These are phyloP conservation scores for Seira sanloemensis DNA, from an alignment of 2,888 invertebrate species.

Conservation along the genomic window DNA sequence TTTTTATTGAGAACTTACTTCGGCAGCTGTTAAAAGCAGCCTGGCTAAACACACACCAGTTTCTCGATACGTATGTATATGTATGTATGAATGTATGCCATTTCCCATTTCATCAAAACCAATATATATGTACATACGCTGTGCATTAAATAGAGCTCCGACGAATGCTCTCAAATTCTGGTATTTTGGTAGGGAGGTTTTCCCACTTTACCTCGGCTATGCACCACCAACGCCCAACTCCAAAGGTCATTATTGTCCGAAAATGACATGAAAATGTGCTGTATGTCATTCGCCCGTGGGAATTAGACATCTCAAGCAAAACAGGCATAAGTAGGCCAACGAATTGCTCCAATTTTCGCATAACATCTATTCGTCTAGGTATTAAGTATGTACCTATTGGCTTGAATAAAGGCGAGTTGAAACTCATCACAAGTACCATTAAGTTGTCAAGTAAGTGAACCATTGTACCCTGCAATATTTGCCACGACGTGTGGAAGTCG, in stretches of 20 bases:
- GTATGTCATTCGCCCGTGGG: constrained; percentile 13
- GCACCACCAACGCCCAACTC: constrained; percentile 14
- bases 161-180: neutral
- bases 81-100: neutral
- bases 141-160: too few species aligned
- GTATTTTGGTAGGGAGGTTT: neutral
- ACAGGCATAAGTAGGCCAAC: constrained; percentile 8
- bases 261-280: constrained; percentile 17
- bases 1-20: too few species aligned
- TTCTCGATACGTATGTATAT: neutral
- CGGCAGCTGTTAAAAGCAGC: too few species aligned
- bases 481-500: neutral
- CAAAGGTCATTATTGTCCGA: constrained; percentile 15
- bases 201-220: neutral
- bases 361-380: neutral
- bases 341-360: constrained; percentile 14
- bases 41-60: too few species aligned
- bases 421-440: neutral
- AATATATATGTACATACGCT: too few species aligned
- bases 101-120: neutral
- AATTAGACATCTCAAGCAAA: constrained; percentile 19
- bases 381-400: neutral
- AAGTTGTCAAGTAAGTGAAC: neutral
- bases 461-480: neutral
- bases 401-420: too few species aligned